Evolutionary conservation across 2,888 invertebrate species (phyloP).

Genomic region (Andricus curvator): DNA sequence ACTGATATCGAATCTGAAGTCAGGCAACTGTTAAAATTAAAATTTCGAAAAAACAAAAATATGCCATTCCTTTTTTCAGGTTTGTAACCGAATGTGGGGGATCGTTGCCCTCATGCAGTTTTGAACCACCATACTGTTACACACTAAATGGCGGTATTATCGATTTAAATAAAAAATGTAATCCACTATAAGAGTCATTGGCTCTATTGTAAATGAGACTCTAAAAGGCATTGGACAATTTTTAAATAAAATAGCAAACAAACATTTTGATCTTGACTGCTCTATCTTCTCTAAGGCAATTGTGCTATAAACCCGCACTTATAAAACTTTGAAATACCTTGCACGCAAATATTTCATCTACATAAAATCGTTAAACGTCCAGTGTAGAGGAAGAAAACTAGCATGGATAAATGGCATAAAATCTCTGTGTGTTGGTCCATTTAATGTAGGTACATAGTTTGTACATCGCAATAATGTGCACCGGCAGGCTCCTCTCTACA

Average conservation of each 20-base stretch:
- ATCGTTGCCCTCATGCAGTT: no score
- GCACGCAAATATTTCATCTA: conserved; percentile 37
- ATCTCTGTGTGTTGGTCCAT: conserved; percentile 1
- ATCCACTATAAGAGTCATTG: not conserved
- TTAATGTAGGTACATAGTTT: conserved; percentile 33
- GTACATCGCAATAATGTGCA: conserved; percentile 45
- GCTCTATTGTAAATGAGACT: not conserved
- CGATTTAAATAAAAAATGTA: no score
- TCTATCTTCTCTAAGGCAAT: not conserved
- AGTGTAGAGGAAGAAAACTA: conserved; percentile 12
- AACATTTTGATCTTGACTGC: not conserved
- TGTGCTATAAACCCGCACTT: not conserved
- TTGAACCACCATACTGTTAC: no score
- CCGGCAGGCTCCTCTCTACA: conserved; percentile 51
- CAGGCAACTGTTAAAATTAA: no score
- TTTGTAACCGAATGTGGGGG: no score
- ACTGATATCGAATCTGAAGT: no score
- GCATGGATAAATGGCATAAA: conserved; percentile 17
- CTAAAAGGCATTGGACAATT: not conserved
- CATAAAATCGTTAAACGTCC: conserved; percentile 29
- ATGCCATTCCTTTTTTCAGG: no score
- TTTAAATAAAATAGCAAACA: not conserved
- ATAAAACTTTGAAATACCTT: conserved; percentile 26
- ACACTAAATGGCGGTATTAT: no score
- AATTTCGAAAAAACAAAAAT: no score